Base-by-base conservation (phyloP, 2,888 invertebrate species). In the Agrotis segetum region DNA sequence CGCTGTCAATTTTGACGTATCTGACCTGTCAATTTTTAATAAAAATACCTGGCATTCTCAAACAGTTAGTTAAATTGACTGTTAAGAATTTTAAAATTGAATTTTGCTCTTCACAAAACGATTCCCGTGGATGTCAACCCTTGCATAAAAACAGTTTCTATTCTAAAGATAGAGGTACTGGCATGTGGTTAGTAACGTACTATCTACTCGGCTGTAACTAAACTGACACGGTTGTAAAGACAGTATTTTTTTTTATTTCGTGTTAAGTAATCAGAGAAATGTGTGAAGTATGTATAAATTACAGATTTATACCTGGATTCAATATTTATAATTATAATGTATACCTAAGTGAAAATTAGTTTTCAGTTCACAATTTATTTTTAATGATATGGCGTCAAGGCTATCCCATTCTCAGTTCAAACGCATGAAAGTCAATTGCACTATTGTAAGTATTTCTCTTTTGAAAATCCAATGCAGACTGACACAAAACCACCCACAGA, bases 101-200 rank as follows among this genome's bases (percentile, higher is more conserved):
- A 24, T 56, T 34, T 56, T 56, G 34, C 13, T 61, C 29, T 44
- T 55, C 7, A 4, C 17, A 3, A n/a, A 55, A 24, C 1, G 9
- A 21, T 13, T 21, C 11, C 14, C 11, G 61, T 17, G 1, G 24
- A 24, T 24, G 72, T 47, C 64, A 79, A n/a, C 72, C 82, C 67
- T 77, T 47, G 69, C 62, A 19, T 62, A 71, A 19, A 73, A 71
- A 75, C 67, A n/a, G 55, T 71, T 70, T 59, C 52, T 71, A 73
- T 70, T 79, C 77, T 77, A 75, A 71, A 78, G 60, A 76, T 65
- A 80, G 62, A 75, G 62, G 60, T 63, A 67, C 73, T 81, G 70
- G 86, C 84, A 78, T 85, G 84, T 76, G 82, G 81, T 74, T 82
- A 71, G 75, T 72, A 82, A 40, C 40, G 40, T 40, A 79, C 72